Evolutionary conservation across 2,797 vertebrate species (phyloP).

Genomic region (Hypotaenidia okinawae): DNA sequence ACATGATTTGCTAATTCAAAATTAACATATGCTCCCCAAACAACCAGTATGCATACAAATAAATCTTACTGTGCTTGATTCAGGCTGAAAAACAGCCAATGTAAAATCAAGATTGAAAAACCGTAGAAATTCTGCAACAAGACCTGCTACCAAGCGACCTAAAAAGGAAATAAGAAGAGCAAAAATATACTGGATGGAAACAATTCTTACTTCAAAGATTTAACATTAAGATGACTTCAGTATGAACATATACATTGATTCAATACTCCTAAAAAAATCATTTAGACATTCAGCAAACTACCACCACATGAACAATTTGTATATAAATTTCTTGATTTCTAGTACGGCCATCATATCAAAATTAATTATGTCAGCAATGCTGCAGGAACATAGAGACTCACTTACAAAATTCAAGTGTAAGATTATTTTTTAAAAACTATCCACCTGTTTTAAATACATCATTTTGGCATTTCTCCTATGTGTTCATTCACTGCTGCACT

Average conservation of each 20-base stretch:
- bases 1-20: background rate
- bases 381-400: background rate
- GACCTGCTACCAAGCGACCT: slow-evolving; percentile 89
- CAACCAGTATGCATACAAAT: background rate
- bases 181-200: background rate
- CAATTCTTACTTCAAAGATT: background rate
- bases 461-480: background rate
- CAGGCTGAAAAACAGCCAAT: slow-evolving; percentile 92
- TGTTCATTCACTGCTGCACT: background rate
- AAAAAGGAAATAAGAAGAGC: background rate
- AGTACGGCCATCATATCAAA: background rate
- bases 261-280: background rate
- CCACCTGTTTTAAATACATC: background rate
- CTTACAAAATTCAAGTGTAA: background rate
- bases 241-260: background rate
- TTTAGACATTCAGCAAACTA: background rate
- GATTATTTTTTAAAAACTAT: background rate
- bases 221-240: background rate
- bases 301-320: background rate
- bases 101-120: slow-evolving; percentile 96
- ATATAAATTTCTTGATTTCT: background rate
- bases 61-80: slow-evolving; percentile 89
- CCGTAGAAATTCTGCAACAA: slow-evolving; percentile 92
- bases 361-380: background rate
- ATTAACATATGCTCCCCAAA: background rate